Conservation (phyloP, 1,140 invertebrate species). For the Drosophila pseudoananassae region DNA sequence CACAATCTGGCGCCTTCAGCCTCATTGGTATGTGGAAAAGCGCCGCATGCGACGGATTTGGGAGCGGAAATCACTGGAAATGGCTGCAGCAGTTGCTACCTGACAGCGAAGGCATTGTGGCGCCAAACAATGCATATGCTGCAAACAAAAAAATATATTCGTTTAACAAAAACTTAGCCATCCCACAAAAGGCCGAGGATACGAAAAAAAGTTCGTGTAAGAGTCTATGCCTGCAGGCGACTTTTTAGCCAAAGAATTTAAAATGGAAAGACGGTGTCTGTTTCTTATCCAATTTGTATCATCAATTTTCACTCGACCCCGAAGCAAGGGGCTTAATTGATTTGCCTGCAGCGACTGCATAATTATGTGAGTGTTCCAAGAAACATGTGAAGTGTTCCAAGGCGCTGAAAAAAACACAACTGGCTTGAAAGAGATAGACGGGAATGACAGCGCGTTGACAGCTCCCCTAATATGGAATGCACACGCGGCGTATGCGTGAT, state of each 20-base stretch:
- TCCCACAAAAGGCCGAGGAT: conserved; percentile 6
- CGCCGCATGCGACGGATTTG: conserved; percentile 40
- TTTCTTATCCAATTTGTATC: conserved; percentile 6
- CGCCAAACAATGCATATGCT: conserved; percentile 1
- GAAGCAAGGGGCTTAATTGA: conserved; percentile 40
- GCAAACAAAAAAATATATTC: conserved; percentile 28
- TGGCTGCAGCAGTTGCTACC: conserved; percentile 44
- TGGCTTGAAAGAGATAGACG: conserved; percentile 27
- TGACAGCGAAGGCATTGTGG: conserved; percentile 28
- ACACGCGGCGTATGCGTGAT: conserved; percentile 73
- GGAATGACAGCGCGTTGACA: conserved; percentile 51
- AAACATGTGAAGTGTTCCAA: too few species aligned
- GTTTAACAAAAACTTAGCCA: conserved; percentile 28
- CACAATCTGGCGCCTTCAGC: conserved; percentile 25
- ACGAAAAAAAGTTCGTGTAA: conserved; percentile 17
- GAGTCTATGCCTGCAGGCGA: neutral
- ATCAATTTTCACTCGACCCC: conserved; percentile 20
- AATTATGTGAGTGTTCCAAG: conserved; percentile 39
- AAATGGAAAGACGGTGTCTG: neutral
- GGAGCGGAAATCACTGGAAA: conserved; percentile 68
- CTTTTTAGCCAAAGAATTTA: conserved; percentile 8
- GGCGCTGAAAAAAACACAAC: neutral
- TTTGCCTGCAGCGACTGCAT: conserved; percentile 54
- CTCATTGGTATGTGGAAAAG: conserved; percentile 65
- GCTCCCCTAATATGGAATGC: conserved; percentile 57